Percentiles rank a stretch among this genome's conserved stretches.
Evolutionary conservation across 2,113 vertebrate genomes (phyloP).

Genomic region (Pampusana beccarii): DNA sequence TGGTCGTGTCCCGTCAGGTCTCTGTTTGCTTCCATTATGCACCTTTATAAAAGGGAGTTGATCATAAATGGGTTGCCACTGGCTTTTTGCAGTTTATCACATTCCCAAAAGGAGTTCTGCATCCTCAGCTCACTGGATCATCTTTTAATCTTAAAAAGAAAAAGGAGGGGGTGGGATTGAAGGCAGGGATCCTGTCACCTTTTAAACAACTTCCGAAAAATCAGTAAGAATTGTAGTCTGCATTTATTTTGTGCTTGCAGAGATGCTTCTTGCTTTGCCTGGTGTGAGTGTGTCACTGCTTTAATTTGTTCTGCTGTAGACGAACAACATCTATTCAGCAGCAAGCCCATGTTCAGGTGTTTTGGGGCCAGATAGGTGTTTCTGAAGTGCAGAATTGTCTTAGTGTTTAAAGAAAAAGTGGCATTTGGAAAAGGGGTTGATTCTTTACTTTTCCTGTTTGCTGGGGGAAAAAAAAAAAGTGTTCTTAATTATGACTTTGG

Average conservation of each 20-base stretch:
- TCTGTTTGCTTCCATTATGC: slow-evolving; percentile 25
- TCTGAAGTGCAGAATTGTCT: neutral
- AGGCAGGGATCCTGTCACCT: neutral
- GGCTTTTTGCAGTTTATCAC: slow-evolving; percentile 9
- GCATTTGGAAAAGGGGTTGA: neutral
- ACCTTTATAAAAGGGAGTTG: slow-evolving; percentile 29
- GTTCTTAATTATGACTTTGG: slow-evolving; percentile 48
- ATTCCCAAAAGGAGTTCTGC: neutral
- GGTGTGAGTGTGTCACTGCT: neutral
- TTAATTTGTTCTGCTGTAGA: neutral
- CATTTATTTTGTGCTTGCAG: neutral
- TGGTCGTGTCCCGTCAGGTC: slow-evolving; percentile 23
- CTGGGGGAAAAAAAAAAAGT: neutral
- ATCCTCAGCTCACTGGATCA: neutral
- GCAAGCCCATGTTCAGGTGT: slow-evolving; percentile 14
- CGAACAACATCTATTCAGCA: neutral
- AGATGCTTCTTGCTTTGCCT: neutral
- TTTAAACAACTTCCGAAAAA: neutral
- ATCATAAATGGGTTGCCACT: neutral
- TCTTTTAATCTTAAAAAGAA: neutral
- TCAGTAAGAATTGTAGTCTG: neutral
- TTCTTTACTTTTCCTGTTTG: slow-evolving; percentile 1
- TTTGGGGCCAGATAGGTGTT: neutral
- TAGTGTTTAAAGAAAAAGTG: neutral
- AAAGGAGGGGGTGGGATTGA: neutral